Evolutionary conservation across 1,140 invertebrate genomes (phyloP).

Genomic region (Sitodiplosis mosellana): DNA sequence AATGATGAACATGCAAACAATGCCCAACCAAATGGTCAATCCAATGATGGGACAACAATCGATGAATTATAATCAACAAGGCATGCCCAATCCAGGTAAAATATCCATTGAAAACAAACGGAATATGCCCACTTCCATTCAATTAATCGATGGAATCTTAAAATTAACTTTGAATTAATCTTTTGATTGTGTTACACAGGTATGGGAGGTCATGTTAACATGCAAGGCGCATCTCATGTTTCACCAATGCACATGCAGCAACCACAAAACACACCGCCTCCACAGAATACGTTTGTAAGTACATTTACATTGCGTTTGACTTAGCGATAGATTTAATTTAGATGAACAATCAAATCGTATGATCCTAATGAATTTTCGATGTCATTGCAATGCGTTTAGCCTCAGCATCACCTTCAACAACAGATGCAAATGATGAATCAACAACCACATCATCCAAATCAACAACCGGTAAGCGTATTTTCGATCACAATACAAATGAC

Average conservation of each 20-base stretch:
- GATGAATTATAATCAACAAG: slow-evolving; percentile 1
- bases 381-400: neutral
- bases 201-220: neutral
- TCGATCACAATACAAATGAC: too few species aligned
- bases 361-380: neutral
- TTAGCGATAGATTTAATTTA: too few species aligned
- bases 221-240: neutral
- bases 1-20: slow-evolving; percentile 2
- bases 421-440: neutral
- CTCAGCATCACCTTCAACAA: neutral
- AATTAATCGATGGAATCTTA: too few species aligned
- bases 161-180: too few species aligned
- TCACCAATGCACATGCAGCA: too few species aligned
- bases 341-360: too few species aligned
- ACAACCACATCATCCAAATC: slow-evolving; percentile 11
- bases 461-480: slow-evolving; percentile 7
- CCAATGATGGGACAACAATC: neutral
- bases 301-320: too few species aligned
- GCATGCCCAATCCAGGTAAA: neutral
- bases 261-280: neutral
- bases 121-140: too few species aligned
- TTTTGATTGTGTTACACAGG: too few species aligned
- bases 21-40: slow-evolving; percentile 2
- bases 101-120: too few species aligned
- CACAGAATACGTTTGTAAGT: slow-evolving; percentile 1